phyloP scores from a whole-genome alignment of 2,888 invertebrate genomes.

The Brachyptera putata region DNA sequence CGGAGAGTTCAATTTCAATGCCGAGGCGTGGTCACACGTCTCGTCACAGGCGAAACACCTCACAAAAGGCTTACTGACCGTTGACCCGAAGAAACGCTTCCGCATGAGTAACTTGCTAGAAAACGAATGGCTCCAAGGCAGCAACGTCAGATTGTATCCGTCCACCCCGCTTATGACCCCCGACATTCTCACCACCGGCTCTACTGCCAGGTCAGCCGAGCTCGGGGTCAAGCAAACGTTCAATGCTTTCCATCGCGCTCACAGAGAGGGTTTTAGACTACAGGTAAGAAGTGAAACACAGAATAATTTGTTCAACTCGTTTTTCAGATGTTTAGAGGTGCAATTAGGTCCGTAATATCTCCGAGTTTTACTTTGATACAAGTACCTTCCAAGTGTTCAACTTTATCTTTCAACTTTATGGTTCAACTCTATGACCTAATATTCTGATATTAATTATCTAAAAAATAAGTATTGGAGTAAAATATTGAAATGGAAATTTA shows the following conservation, averaged over 20 bases:
- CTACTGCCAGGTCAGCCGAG: conserved; percentile 48
- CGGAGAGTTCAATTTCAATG: conserved; percentile 74
- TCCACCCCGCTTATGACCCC: conserved; percentile 59
- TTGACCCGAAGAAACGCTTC: conserved; percentile 69
- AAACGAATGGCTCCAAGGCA: conserved; percentile 62
- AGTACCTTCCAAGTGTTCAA: too few species aligned
- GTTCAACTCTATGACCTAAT: too few species aligned
- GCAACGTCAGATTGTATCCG: conserved; percentile 43
- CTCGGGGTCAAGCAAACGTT: conserved; percentile 58
- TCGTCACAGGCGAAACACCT: conserved; percentile 68
- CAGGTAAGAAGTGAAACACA: too few species aligned
- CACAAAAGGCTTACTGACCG: conserved; percentile 60
- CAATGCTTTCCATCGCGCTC: conserved; percentile 64
- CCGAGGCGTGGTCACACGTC: conserved; percentile 66
- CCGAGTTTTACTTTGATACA: too few species aligned
- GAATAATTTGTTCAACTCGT: too few species aligned
- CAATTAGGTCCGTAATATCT: too few species aligned
- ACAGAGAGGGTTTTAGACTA: conserved; percentile 66
- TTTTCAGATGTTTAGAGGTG: too few species aligned
- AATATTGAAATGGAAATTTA: too few species aligned
- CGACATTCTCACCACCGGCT: conserved; percentile 49
- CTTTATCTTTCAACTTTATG: too few species aligned
- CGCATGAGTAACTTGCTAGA: conserved; percentile 61
- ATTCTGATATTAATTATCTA: too few species aligned
- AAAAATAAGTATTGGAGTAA: too few species aligned